Base-by-base conservation (phyloP, 2,888 invertebrate species). In the Argynnis bischoffii region DNA sequence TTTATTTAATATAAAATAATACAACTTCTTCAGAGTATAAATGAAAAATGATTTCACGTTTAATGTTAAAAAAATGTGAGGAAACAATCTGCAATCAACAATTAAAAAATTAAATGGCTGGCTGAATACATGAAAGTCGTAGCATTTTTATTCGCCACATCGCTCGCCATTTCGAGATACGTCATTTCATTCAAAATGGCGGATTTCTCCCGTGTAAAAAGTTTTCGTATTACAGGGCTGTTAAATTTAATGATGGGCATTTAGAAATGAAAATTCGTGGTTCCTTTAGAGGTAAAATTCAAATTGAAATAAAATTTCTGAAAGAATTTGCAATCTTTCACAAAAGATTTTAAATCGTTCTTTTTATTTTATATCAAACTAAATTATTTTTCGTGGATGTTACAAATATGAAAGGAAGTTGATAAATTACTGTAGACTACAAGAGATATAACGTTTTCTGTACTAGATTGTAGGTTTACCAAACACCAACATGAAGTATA, bases 111-210 rank as follows among this genome's bases (percentile, higher is more conserved):
- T 60, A 64, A 61, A 63, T 55, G 56, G 64, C 55, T n/a, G 55
- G 53, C 66, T 70, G 65, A 63, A 67, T 69, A 67, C 61, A 15
- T 41, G 41, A 48, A 31, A 64, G 63, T n/a, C 60, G 64, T 65
- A 68, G 60, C 55, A 48, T 57, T 64, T 64, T 61, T 64, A 64
- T 67, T 65, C 71, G 71, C 71, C 57, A 64, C 67, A 69, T 71
- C 65, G 71, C 67, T 46, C 71, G 71, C 71, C 69, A 69, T 71
- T 71, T 61, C 69, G 64, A 57, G 61, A 67, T 71, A 72, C 69
- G 71, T 71, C 69, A 67, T 48, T 68, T 66, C 16, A 47, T 56
- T 61, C 70, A 69, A 71, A 69, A 71, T 69, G 71, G 71, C 67
- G 69, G 63, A 41, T 66, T 50, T 50, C 69, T 65, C 70, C 41